Evolutionary conservation across 1,140 invertebrate genomes (phyloP).

Genomic region (silkworm (Bombyx mori)): DNA sequence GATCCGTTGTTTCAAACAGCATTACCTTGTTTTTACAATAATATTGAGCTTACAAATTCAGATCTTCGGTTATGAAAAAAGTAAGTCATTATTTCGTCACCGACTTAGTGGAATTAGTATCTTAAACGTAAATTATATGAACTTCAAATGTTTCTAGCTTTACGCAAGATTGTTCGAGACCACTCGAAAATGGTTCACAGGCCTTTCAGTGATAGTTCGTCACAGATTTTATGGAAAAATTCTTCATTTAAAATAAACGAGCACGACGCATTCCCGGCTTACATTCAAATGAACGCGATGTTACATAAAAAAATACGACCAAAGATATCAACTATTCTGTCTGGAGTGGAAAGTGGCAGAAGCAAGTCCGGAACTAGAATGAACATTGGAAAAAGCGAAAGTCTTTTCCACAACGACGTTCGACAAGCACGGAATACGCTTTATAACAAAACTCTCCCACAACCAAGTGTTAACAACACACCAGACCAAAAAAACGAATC

Average conservation of each 20-base stretch:
- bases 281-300: constrained; percentile 31
- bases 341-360: constrained; percentile 26
- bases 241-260: constrained; percentile 3
- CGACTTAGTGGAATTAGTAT: no score
- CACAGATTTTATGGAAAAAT: constrained; percentile 18
- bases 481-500: constrained; percentile 13
- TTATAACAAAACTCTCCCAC: no score
- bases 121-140: no score
- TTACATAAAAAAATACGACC: constrained; percentile 33
- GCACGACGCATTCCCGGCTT: constrained; percentile 22
- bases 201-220: constrained; percentile 33
- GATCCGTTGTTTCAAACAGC: constrained; percentile 3
- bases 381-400: constrained; percentile 24
- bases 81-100: constrained; percentile 18
- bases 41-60: not conserved
- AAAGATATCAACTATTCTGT: constrained; percentile 38
- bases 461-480: no score
- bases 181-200: constrained; percentile 55
- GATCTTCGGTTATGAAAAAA: constrained; percentile 39
- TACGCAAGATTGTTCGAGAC: constrained; percentile 53
- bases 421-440: not conserved
- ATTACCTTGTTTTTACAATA: constrained; percentile 7
- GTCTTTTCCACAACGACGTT: not conserved
- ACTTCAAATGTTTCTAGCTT: constrained; percentile 24
- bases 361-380: constrained; percentile 29